A percentile compares a stretch with the other conserved stretches of the same genome.
Evolutionary conservation across 53 echinoderm and acorn worm species (phyloP).

Genomic region (Antedon mediterranea): DNA sequence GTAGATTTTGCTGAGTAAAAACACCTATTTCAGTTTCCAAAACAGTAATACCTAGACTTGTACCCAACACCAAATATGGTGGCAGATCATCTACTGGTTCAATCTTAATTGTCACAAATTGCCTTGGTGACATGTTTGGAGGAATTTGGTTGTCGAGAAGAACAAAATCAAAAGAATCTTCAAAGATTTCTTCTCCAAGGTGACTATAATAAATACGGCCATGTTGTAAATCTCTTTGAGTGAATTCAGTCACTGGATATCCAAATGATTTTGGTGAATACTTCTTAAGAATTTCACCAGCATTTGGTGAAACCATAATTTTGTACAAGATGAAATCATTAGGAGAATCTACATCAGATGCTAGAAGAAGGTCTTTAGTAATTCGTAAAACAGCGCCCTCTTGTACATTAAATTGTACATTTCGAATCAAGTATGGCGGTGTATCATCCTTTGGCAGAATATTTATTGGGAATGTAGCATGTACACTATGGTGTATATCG

Average conservation of each 20-base stretch:
- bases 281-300: constrained; percentile 71
- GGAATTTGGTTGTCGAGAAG: constrained; percentile 68
- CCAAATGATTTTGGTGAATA: constrained; percentile 65
- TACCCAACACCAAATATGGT: constrained; percentile 24
- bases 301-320: constrained; percentile 38
- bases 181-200: constrained; percentile 72
- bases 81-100: constrained; percentile 68
- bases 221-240: constrained; percentile 67
- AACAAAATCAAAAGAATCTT: constrained; percentile 62
- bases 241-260: constrained; percentile 82
- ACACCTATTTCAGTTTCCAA: constrained; percentile 64
- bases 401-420: constrained; percentile 61
- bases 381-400: constrained; percentile 65
- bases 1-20: constrained; percentile 61
- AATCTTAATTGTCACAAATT: constrained; percentile 53
- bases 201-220: constrained; percentile 93
- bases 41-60: constrained; percentile 39
- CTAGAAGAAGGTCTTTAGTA: constrained; percentile 50
- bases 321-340: constrained; percentile 82
- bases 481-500: constrained; percentile 52
- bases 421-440: constrained; percentile 69
- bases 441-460: constrained; percentile 89
- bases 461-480: constrained; percentile 79
- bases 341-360: constrained; percentile 77
- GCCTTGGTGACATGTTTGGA: constrained; percentile 63